phyloP scores from a whole-genome alignment of 2,113 vertebrate genomes.

The Vicugna pacos region DNA sequence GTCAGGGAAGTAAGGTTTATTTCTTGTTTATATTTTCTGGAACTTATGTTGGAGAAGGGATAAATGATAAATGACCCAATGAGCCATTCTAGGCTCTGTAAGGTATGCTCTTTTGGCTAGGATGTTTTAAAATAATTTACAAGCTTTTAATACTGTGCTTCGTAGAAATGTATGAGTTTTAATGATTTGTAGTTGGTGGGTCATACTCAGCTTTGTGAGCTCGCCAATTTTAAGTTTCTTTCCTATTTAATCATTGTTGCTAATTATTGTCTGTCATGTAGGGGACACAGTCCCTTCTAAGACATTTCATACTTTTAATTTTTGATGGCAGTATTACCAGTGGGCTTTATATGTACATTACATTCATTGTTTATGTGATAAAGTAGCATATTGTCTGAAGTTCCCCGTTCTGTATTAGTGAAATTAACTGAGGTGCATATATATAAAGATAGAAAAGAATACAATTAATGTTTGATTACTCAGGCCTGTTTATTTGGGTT shows the following conservation, averaged over 20 bases:
- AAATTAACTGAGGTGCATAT: constrained; percentile 74
- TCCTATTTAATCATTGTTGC: constrained; percentile 78
- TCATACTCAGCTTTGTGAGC: constrained; percentile 81
- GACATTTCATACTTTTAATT: constrained; percentile 66
- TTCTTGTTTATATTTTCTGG: constrained; percentile 67
- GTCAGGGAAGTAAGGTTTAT: constrained; percentile 56
- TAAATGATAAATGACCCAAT: constrained; percentile 4
- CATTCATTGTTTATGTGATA: constrained; percentile 82
- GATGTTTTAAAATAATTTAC: constrained; percentile 77
- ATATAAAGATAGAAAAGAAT: constrained; percentile 43
- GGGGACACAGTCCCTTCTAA: constrained; percentile 65
- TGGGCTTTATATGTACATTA: constrained; percentile 84
- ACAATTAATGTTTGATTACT: not conserved
- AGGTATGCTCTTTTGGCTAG: constrained; percentile 46
- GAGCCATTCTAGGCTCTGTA: constrained; percentile 73
- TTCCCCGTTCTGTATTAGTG: constrained; percentile 55
- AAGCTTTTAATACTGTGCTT: constrained; percentile 78
- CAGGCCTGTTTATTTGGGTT: not conserved
- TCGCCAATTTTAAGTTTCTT: constrained; percentile 57
- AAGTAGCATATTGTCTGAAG: constrained; percentile 79
- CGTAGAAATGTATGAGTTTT: constrained; percentile 70
- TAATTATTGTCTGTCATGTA: constrained; percentile 60
- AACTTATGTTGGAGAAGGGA: constrained; percentile 63
- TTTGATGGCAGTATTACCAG: constrained; percentile 85
- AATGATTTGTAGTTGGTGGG: constrained; percentile 80